phyloP scores from a whole-genome alignment of 2,113 vertebrate genomes.

The Oreocharis arfaki region DNA sequence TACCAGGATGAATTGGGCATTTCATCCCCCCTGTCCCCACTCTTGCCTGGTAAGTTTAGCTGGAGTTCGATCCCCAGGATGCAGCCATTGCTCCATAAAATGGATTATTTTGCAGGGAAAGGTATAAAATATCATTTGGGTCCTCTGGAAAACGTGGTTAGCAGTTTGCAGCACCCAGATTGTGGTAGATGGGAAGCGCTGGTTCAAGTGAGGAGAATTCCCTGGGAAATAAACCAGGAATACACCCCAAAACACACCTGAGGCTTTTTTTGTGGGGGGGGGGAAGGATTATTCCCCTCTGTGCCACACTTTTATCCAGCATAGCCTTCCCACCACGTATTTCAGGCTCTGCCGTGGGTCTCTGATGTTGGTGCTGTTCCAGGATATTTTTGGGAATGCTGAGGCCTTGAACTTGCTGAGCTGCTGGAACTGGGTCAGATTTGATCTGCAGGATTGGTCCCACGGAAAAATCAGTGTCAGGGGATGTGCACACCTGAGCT shows the following conservation, averaged over 20 bases:
- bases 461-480: not conserved
- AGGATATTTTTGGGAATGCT: not conserved
- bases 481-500: not conserved
- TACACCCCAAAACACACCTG: not conserved
- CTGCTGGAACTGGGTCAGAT: not conserved
- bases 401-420: not conserved
- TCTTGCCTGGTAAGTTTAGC: not conserved
- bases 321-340: fast-evolving
- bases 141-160: not conserved
- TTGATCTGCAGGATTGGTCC: not conserved
- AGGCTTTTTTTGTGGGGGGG: fast-evolving
- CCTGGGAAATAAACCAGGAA: not conserved
- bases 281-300: not conserved
- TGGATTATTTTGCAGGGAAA: not conserved
- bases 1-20: not conserved
- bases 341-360: not conserved
- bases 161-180: not conserved
- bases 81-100: not conserved
- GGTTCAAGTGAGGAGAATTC: not conserved
- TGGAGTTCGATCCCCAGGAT: no score
- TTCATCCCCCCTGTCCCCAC: fast-evolving
- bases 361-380: not conserved
- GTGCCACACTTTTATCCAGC: fast-evolving
- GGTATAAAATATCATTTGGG: not conserved
- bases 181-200: not conserved